A percentile compares a stretch with the other conserved stretches of the same genome.
These are phyloP conservation scores for Tapirus terrestris DNA, from an alignment of 2,113 vertebrate genomes.

Conservation along the genomic window DNA sequence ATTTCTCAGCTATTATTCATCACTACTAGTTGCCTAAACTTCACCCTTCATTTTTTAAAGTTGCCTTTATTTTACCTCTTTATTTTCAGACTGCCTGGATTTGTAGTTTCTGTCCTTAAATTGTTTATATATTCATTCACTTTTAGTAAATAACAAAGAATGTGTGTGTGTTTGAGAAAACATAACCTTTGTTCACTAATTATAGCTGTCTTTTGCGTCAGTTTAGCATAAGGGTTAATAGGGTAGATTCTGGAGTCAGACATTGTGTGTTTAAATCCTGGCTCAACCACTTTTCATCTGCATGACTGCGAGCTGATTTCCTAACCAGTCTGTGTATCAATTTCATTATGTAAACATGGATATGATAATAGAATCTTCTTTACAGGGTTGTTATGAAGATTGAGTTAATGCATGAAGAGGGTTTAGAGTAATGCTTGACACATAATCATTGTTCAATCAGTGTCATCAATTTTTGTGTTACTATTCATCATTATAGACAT, in stretches of 20 bases:
- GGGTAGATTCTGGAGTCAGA: not conserved
- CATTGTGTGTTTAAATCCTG: not conserved
- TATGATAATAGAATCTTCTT: not conserved
- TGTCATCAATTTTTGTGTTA: not conserved
- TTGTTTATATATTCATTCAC: not conserved
- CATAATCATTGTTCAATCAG: not conserved
- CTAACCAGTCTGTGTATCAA: not conserved
- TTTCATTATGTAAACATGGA: not conserved
- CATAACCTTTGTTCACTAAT: not conserved
- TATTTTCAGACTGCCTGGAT: not conserved
- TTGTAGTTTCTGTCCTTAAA: not conserved
- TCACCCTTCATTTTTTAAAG: not conserved
- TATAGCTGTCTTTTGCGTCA: not conserved
- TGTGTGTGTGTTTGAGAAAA: not conserved
- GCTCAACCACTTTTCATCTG: not conserved
- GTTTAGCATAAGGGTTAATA: not conserved
- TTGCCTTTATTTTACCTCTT: not conserved
- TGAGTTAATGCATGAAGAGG: not conserved
- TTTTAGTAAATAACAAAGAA: not conserved
- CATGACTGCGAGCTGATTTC: not conserved
- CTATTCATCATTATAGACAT: not conserved
- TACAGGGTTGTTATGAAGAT: not conserved
- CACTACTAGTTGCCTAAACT: not conserved
- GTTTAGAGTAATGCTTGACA: not conserved
- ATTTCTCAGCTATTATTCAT: not conserved